Base-by-base conservation (phyloP, 2,888 invertebrate species). In the Ophion costatus region DNA sequence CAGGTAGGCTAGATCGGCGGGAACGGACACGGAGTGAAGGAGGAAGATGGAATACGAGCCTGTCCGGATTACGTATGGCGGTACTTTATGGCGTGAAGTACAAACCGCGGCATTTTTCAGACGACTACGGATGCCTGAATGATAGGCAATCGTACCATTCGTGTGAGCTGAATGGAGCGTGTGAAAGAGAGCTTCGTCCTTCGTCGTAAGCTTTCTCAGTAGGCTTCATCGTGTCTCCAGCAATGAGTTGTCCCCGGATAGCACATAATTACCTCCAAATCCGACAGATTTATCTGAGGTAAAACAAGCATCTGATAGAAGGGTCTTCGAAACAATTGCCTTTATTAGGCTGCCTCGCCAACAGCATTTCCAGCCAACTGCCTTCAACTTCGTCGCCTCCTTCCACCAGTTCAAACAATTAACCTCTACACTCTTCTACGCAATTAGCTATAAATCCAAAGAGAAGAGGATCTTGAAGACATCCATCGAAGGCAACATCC, bases 31-130 rank as follows among this genome's bases (percentile, higher is more conserved):
- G 7, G n/a, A 64, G 1, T 17, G 76, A 83, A 67, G 80, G 79
- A 67, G 5, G 22, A 6, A 56, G 29, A 14, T 81, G 78, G 85
- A 81, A 75, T 61, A 57, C 51, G 33, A 70, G 24, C 66, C 59
- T 51, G 45, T 64, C 61, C 74, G 87, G 83, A 87, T 89, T 89
- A 89, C 87, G 84, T 82, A 84, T 80, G 80, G 86, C 76, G 82
- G 84, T 88, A 87, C 88, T 91, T 92, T 91, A 89, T 89, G 85
- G 89, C 89, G 80, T 80, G 89, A 89, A 90, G 86, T 89, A 87
- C 86, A 75, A 56, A 79, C 71, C 76, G 83, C 63, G 42, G 63
- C 42, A 63, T 75, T 61, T 63, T 66, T 69, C 75, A 56, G n/a
- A 51, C 38, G 56, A 63, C 56, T n/a, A 24, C 51, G n/a, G 24